Evolutionary conservation across 1,140 invertebrate species (phyloP).

Genomic region (Macrocentrus cingulum): DNA sequence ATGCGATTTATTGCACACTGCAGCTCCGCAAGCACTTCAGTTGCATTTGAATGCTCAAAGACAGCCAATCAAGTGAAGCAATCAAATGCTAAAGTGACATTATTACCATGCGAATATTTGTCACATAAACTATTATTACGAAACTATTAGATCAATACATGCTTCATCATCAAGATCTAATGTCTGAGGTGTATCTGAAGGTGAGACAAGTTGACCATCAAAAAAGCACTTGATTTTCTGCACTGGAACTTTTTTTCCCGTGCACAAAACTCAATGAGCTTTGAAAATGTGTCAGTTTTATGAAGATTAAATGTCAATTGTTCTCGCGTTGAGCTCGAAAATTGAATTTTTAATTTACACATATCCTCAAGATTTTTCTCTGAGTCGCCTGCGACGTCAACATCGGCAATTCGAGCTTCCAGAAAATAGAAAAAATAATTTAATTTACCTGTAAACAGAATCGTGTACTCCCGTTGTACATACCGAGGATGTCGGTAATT

Average conservation of each 20-base stretch:
- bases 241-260: constrained; percentile 34
- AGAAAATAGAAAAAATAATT: constrained; percentile 17
- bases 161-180: constrained; percentile 51
- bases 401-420: constrained; percentile 46
- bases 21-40: no score
- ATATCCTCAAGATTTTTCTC: constrained; percentile 12
- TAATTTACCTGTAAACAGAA: background rate
- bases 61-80: no score
- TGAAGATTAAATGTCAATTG: constrained; percentile 35
- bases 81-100: no score
- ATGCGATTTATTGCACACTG: no score
- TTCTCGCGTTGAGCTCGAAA: constrained; percentile 34
- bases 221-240: constrained; percentile 46
- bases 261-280: constrained; percentile 35
- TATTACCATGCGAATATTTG: no score
- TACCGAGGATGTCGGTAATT: constrained; percentile 51
- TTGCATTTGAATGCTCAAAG: no score
- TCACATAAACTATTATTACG: no score
- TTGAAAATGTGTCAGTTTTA: constrained; percentile 36
- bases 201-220: constrained; percentile 46
- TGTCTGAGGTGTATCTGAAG: constrained; percentile 45
- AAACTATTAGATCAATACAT: constrained; percentile 51
- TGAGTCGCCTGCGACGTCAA: constrained; percentile 4
- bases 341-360: constrained; percentile 49
- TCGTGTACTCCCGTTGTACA: background rate